phyloP scores from a whole-genome alignment of 2,797 vertebrate genomes.

The Halcyon badia region DNA sequence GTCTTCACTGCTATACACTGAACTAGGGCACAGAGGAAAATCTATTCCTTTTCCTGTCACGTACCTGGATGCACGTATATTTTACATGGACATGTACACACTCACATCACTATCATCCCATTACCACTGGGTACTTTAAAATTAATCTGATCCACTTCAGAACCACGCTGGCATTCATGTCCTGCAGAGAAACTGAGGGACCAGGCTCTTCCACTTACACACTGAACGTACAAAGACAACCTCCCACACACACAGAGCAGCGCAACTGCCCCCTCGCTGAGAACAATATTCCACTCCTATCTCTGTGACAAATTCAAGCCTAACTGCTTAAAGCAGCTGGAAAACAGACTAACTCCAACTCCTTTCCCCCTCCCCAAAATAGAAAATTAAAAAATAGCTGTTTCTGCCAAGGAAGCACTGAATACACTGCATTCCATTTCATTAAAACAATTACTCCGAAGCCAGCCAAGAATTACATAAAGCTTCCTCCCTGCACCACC shows the following conservation, averaged over 20 bases:
- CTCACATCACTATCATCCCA: not conserved
- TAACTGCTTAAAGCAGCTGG: slow-evolving; percentile 50
- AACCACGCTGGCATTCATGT: not conserved
- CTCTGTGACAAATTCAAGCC: not conserved
- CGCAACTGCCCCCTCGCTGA: not conserved
- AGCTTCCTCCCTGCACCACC: slow-evolving; percentile 80
- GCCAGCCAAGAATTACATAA: slow-evolving; percentile 84
- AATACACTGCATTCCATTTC: slow-evolving; percentile 83
- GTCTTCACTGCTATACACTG: not conserved
- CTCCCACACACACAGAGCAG: not conserved
- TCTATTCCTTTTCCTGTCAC: not conserved
- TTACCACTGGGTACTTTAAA: not conserved
- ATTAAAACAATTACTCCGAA: slow-evolving; percentile 86
- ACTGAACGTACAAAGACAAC: not conserved
- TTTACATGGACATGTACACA: not conserved
- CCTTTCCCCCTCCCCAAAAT: not conserved
- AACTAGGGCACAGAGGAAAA: not conserved
- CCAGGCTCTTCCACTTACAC: not conserved
- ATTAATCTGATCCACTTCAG: not conserved
- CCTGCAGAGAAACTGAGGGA: not conserved
- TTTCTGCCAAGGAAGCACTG: slow-evolving; percentile 79
- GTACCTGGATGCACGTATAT: not conserved
- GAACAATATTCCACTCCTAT: slow-evolving; percentile 12
- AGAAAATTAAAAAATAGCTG: slow-evolving; percentile 43
- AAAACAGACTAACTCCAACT: slow-evolving; percentile 21